Evolutionary conservation across 2,888 invertebrate species (phyloP).

Genomic region (Ormyrus rosae): DNA sequence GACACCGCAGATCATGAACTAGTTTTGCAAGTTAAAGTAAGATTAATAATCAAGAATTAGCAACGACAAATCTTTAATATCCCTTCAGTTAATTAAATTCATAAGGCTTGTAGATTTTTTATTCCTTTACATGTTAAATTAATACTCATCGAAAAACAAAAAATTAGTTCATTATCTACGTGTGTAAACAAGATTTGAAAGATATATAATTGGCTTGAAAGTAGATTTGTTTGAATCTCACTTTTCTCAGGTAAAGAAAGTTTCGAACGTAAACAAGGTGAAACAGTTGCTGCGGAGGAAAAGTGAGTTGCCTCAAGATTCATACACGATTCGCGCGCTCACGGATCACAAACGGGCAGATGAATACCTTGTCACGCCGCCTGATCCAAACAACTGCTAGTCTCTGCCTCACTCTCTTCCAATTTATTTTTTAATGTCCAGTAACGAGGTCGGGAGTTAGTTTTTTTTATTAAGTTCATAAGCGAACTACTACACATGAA

Average conservation of each 20-base stretch:
- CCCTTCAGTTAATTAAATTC: too few species aligned
- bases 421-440: slow-evolving; percentile 71
- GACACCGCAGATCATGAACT: slow-evolving; percentile 13
- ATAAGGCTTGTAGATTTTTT: too few species aligned
- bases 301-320: slow-evolving; percentile 96
- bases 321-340: slow-evolving; percentile 92
- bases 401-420: slow-evolving; percentile 75
- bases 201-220: not conserved
- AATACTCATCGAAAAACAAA: not conserved
- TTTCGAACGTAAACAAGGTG: slow-evolving; percentile 78
- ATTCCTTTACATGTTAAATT: too few species aligned
- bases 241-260: slow-evolving; percentile 51
- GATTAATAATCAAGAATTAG: too few species aligned
- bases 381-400: slow-evolving; percentile 93
- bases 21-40: not conserved
- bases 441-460: slow-evolving; percentile 71
- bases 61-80: too few species aligned
- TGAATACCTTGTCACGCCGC: slow-evolving; percentile 90
- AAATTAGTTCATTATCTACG: slow-evolving; percentile 4
- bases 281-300: slow-evolving; percentile 95
- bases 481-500: slow-evolving; percentile 49
- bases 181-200: not conserved
- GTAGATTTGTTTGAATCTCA: slow-evolving; percentile 5
- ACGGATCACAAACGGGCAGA: slow-evolving; percentile 95
- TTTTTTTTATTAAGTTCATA: slow-evolving; percentile 54